phyloP scores from a whole-genome alignment of 1,140 invertebrate genomes.

The Drosophila suzukii region DNA sequence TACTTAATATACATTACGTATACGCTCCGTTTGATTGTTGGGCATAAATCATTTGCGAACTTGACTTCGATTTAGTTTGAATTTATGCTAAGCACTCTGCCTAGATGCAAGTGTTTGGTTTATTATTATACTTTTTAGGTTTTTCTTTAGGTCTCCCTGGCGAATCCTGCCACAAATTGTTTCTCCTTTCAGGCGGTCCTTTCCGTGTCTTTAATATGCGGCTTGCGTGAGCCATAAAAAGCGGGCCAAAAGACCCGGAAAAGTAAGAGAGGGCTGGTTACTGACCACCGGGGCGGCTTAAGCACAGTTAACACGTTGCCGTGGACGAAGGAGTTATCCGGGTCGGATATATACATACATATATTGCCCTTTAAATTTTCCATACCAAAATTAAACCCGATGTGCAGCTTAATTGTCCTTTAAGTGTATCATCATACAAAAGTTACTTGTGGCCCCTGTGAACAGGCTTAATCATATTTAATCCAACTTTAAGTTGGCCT shows the following conservation, averaged over 20 bases:
- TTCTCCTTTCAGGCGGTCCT: slow-evolving; percentile 20
- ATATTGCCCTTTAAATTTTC: slow-evolving; percentile 20
- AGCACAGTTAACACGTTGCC: slow-evolving; percentile 74
- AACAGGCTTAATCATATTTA: slow-evolving; percentile 19
- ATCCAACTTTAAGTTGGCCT: slow-evolving; percentile 3
- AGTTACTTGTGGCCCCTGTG: neutral
- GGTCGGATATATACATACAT: neutral
- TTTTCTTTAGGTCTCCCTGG: slow-evolving; percentile 9
- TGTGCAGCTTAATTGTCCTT: slow-evolving; percentile 29
- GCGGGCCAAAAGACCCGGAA: slow-evolving; percentile 11
- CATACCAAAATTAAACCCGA: slow-evolving; percentile 13
- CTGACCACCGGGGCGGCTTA: slow-evolving; percentile 47
- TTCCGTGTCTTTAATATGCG: slow-evolving; percentile 64
- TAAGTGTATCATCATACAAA: slow-evolving; percentile 16
- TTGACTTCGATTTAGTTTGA: slow-evolving; percentile 1
- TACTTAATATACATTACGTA: slow-evolving; percentile 14
- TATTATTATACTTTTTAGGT: slow-evolving; percentile 7
- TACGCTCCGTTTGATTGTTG: neutral
- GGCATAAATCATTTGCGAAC: neutral
- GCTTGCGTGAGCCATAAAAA: slow-evolving; percentile 62
- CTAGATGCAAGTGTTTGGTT: slow-evolving; percentile 16
- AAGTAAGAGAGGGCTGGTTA: neutral
- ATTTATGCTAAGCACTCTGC: slow-evolving; percentile 1
- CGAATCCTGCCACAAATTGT: slow-evolving; percentile 34
- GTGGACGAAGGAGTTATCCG: slow-evolving; percentile 18